phyloP scores from a whole-genome alignment of 2,888 invertebrate species.

The Plagodis pulveraria region DNA sequence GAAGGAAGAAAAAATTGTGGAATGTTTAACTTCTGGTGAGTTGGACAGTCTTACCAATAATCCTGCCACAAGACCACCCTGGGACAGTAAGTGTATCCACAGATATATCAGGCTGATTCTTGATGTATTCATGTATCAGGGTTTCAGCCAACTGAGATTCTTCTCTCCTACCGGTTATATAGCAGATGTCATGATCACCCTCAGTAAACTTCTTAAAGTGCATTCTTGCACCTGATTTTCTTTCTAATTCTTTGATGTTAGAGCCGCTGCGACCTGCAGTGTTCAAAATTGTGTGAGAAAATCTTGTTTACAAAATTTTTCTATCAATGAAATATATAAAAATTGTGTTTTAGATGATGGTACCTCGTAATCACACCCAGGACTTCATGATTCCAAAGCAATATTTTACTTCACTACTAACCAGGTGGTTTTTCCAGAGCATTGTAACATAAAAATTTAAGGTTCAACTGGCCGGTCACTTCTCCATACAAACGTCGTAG shows the following conservation, averaged over 20 bases:
- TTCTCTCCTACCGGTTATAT: slow-evolving; percentile 88
- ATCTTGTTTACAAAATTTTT: too few species aligned
- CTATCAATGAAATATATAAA: too few species aligned
- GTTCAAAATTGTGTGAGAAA: too few species aligned
- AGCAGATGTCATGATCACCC: slow-evolving; percentile 87
- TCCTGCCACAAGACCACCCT: slow-evolving; percentile 86
- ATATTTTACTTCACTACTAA: too few species aligned
- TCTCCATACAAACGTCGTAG: too few species aligned
- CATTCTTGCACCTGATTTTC: slow-evolving; percentile 87
- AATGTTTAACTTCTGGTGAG: not conserved
- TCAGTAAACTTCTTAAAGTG: slow-evolving; percentile 81
- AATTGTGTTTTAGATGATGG: too few species aligned
- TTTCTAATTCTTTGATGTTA: slow-evolving; percentile 91
- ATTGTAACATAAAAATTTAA: too few species aligned
- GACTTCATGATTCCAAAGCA: too few species aligned
- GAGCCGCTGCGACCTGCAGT: slow-evolving; percentile 87
- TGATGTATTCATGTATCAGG: slow-evolving; percentile 87
- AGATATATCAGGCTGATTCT: slow-evolving; percentile 88
- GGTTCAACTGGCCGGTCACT: too few species aligned
- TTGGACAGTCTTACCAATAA: slow-evolving; percentile 84
- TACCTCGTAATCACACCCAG: too few species aligned
- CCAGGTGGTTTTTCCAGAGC: too few species aligned
- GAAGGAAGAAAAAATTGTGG: not conserved
- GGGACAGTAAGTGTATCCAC: slow-evolving; percentile 89
- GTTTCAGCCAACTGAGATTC: slow-evolving; percentile 89